Evolutionary conservation across 2,113 vertebrate species (phyloP).

Genomic region (Gila orcuttii): DNA sequence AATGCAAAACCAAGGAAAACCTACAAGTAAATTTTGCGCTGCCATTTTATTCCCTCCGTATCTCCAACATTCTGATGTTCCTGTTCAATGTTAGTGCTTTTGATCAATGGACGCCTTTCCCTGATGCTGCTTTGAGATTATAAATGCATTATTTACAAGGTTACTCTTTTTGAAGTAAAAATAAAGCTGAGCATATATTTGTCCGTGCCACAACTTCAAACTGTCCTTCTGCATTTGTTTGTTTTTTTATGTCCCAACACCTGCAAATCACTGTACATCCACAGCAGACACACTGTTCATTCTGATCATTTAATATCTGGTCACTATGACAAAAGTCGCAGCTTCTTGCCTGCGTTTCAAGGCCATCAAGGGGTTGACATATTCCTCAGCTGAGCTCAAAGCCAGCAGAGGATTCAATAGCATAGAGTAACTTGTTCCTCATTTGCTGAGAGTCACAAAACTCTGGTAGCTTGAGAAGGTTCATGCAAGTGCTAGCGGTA

Average conservation of each 20-base stretch:
- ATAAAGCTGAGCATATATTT: neutral
- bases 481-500: slow-evolving; percentile 99
- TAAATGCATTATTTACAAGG: slow-evolving; percentile 15
- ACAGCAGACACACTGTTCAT: slow-evolving; percentile 1
- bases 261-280: slow-evolving; percentile 1
- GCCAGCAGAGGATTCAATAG: slow-evolving; percentile 95
- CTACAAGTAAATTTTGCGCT: slow-evolving; percentile 45
- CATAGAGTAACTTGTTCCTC: slow-evolving; percentile 95
- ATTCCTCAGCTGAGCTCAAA: slow-evolving; percentile 94
- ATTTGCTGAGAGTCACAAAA: slow-evolving; percentile 91
- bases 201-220: slow-evolving; percentile 15
- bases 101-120: neutral
- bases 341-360: neutral
- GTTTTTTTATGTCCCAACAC: neutral
- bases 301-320: neutral
- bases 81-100: slow-evolving; percentile 11
- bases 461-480: slow-evolving; percentile 96
- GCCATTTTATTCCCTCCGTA: neutral
- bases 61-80: neutral
- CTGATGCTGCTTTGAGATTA: slow-evolving; percentile 10
- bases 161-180: slow-evolving; percentile 35
- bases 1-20: slow-evolving; percentile 43
- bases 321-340: neutral
- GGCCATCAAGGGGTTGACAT: neutral
- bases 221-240: neutral